Conservation (phyloP, 2,888 invertebrate genomes). For the Apamea crenata region DNA sequence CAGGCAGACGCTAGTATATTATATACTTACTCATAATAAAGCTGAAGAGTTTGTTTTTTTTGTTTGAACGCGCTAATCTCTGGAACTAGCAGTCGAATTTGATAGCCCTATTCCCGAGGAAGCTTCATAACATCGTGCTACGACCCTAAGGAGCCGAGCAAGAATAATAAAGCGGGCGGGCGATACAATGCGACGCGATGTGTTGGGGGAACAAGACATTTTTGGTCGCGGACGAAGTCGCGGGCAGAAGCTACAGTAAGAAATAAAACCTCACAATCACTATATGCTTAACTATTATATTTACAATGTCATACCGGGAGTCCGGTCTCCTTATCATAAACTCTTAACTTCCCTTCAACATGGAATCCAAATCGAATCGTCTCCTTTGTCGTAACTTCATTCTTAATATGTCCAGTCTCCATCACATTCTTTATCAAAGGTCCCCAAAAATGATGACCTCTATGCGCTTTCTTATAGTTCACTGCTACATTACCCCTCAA, state of each 20-base stretch:
- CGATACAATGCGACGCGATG: neutral
- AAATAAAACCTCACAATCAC: neutral
- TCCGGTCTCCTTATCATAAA: conserved; percentile 78
- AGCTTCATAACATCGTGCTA: too few relatives aligned
- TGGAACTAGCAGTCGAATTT: too few relatives aligned
- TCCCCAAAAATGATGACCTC: conserved; percentile 82
- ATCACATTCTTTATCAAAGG: conserved; percentile 75
- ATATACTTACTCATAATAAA: too few relatives aligned
- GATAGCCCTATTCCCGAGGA: too few relatives aligned
- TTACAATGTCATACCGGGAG: conserved; percentile 66
- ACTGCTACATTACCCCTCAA: conserved; percentile 81
- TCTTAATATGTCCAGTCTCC: conserved; percentile 72
- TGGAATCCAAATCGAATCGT: conserved; percentile 78
- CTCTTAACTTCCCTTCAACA: conserved; percentile 78
- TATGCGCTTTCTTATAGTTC: conserved; percentile 74
- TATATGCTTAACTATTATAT: neutral
- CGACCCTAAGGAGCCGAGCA: too few relatives aligned
- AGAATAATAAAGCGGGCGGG: too few relatives aligned
- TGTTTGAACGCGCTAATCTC: too few relatives aligned
- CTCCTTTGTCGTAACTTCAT: conserved; percentile 73
- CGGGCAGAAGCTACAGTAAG: neutral
- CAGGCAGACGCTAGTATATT: too few relatives aligned
- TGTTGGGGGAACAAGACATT: neutral
- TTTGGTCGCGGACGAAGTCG: too few relatives aligned
- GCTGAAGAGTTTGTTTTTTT: too few relatives aligned